Conservation (phyloP, 1,140 invertebrate genomes). For the Brachionus rotundiformis region DNA sequence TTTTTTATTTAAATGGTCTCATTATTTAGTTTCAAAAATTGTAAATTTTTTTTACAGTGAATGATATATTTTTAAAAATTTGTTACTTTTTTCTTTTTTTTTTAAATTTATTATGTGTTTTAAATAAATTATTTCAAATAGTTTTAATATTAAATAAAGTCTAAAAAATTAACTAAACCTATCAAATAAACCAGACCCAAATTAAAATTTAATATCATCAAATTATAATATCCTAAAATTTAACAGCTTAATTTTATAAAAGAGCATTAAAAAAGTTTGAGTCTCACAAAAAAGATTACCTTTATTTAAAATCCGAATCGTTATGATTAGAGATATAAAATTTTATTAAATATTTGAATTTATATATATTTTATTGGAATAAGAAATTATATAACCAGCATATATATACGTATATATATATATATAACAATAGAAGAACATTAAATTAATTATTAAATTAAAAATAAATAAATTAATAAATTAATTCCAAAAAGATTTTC, state of each 20-base stretch:
- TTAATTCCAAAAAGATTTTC: not conserved
- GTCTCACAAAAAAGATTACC: too few species aligned
- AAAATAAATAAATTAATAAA: not conserved
- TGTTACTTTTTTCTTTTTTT: not conserved
- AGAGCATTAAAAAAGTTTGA: too few species aligned
- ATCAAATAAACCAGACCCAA: too few species aligned
- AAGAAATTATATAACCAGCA: not conserved
- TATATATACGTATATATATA: too few species aligned
- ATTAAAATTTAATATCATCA: too few species aligned
- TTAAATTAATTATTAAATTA: not conserved
- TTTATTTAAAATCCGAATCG: too few species aligned
- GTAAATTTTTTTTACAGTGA: constrained; percentile 16
- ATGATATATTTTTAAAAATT: constrained; percentile 31
- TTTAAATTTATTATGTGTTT: constrained; percentile 10
- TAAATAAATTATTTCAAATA: not conserved
- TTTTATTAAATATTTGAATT: not conserved
- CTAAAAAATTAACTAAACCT: too few species aligned
- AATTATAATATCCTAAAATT: too few species aligned
- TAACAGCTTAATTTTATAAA: too few species aligned
- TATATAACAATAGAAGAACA: too few species aligned
- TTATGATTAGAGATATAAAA: too few species aligned
- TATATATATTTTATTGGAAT: not conserved
- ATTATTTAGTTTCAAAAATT: constrained; percentile 12
- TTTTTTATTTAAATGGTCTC: not conserved
- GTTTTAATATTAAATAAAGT: too few species aligned